Evolutionary conservation across 2,888 invertebrate genomes (phyloP), one percentile per base, ranked within the genome.

Genomic region (Boloria selene): DNA sequence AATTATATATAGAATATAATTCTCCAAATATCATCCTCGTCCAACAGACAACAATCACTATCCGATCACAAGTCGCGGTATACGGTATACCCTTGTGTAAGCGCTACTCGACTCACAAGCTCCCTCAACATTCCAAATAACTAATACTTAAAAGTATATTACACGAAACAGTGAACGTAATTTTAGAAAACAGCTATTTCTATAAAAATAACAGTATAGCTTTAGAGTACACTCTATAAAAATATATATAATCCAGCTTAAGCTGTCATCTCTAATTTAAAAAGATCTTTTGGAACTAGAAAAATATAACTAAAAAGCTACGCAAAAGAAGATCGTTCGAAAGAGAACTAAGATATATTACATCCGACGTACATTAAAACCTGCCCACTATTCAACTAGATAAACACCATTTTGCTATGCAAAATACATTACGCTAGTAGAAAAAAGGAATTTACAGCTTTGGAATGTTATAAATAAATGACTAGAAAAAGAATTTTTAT

Each of bases 181-280:
- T 67, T 51, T 69, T 71, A 71, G 67, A 84, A 77, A 88, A 86
- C 81, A 81, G 79, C 85, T 89, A 88, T 78, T 81, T 75, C 88
- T 91, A 90, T 89, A 91, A 90, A 91, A 91, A 91, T 91, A 90
- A 88, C 89, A 85, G 88, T 86, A 87, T 81, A 90, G 90, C 88
- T 85, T 70, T 86, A 84, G 83, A 88, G 87, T 89, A 87, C 83
- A 87, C 86, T 86, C 84, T 90, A 88, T 90, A 92, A 91, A 91
- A 90, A 90, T 89, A 91, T 90, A 90, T 88, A 87, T 86, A 83
- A 82, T 78, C 73, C 90, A 90, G 90, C 90, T 77, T 79, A 74
- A 78, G 87, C 90, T 85, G 88, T 80, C 73, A 83, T 89, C 85
- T 88, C 87, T 90, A 88, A 87, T 86, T 88, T 85, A 83, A 86